Evolutionary conservation across 2,113 vertebrate species (phyloP).

Genomic region (Candoia aspera): DNA sequence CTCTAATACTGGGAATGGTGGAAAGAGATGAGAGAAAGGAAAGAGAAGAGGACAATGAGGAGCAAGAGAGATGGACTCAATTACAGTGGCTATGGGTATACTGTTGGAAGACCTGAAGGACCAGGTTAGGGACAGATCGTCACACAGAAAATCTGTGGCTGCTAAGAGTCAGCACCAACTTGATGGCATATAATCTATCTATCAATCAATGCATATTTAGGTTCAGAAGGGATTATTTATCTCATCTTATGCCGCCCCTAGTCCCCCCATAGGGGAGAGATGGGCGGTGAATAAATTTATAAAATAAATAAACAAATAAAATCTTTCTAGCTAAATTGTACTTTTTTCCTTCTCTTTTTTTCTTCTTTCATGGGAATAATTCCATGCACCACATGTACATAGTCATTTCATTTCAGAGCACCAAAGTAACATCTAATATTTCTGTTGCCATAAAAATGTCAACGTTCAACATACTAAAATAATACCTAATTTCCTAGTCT

Average conservation of each 20-base stretch:
- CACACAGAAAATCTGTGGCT: not conserved
- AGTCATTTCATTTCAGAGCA: not conserved
- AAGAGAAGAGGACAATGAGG: not conserved
- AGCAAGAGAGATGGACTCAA: not conserved
- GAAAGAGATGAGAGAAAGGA: not conserved
- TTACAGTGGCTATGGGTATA: not conserved
- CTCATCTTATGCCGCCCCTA: too few species aligned
- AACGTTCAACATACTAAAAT: constrained; percentile 21
- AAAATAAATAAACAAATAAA: too few species aligned
- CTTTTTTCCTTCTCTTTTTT: not conserved
- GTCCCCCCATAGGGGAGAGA: too few species aligned
- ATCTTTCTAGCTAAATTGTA: not conserved
- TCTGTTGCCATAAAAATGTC: constrained; percentile 28
- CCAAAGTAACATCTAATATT: constrained; percentile 43
- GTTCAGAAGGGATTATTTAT: not conserved
- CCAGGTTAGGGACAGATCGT: not conserved
- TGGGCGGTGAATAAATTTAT: too few species aligned
- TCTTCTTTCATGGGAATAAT: not conserved
- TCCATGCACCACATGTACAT: not conserved
- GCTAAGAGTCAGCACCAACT: not conserved
- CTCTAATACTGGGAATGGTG: not conserved
- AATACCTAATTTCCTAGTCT: constrained; percentile 2
- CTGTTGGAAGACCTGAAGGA: not conserved
- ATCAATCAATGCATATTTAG: not conserved
- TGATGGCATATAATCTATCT: not conserved